Base-by-base conservation (phyloP, 2,797 vertebrate genomes). In the Leucoraja ocellata region DNA sequence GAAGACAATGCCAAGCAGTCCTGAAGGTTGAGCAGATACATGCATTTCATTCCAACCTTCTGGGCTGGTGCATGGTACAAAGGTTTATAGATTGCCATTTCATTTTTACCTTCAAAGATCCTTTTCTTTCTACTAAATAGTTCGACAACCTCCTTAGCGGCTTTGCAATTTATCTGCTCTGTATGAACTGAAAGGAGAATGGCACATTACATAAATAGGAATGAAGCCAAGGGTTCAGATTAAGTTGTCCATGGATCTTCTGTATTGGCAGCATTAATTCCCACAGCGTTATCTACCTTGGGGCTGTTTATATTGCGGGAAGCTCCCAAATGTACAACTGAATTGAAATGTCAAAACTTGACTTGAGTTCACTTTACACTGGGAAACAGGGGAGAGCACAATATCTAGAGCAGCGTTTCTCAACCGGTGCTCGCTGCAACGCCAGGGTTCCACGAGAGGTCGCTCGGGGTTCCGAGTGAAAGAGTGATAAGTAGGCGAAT, bases 331-430 rank as follows among this genome's bases (percentile, higher is more conserved):
- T 88, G 25, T 88, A 68, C 16, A 68, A 88, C 68, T 88, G n/a
- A 68, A 88, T 88, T 88, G 84, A 88, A 68, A 63, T 88, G 84
- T 68, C n/a, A 88, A 32, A 88, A 36, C 84, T 68, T 68, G n/a
- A 36, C 63, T 88, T 18, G 36, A 32, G 21, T 88, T 88, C 63
- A 68, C 61, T 36, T 88, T 88, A 68, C 16, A 36, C 14, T 68
- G n/a, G 14, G 61, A 18, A 65, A 68, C 28, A 88, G 46, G 10
- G 61, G 65, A 32, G 28, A 21, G 61, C 1, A 9, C 28, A 9
- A 32, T 88, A 14, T 14, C n/a, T 36, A 36, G 61, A 16, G 9
- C 65, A 32, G 2, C 61, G 0, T 8, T 11, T 13, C 46, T 54
- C 46, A 5, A 54, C 46, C 46, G 46, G 46, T 4, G 46, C 46